phyloP scores from a whole-genome alignment of 92 coral and sea anemone species.

The Zoanthus sansibaricus region DNA sequence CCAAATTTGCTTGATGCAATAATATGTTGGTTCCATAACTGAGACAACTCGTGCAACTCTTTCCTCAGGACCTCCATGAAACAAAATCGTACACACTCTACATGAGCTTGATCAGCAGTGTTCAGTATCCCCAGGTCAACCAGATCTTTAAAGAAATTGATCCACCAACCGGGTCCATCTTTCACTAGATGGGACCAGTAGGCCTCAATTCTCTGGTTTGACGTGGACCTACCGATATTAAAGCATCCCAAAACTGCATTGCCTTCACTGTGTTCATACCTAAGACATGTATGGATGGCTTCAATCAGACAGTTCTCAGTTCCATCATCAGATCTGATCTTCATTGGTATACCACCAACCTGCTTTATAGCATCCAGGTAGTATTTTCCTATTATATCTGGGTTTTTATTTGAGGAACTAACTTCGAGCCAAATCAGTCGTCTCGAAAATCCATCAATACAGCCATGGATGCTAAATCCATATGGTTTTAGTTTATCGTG shows the following conservation, averaged over 20 bases:
- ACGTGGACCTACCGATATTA: slow-evolving; percentile 51
- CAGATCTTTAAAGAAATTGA: slow-evolving; percentile 63
- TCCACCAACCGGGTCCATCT: slow-evolving; percentile 67
- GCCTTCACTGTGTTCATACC: slow-evolving; percentile 56
- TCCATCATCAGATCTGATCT: slow-evolving; percentile 65
- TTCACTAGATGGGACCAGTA: slow-evolving; percentile 54
- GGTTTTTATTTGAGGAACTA: slow-evolving; percentile 16
- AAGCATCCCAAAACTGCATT: slow-evolving; percentile 55
- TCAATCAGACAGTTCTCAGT: slow-evolving; percentile 59
- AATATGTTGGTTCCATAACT: slow-evolving; percentile 57
- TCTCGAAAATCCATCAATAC: slow-evolving; percentile 36
- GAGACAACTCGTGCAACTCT: slow-evolving; percentile 56
- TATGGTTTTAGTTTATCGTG: slow-evolving; percentile 45
- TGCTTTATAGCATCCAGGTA: slow-evolving; percentile 29
- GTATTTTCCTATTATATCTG: slow-evolving; percentile 6
- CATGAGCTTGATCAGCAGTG: slow-evolving; percentile 34
- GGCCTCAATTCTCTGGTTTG: slow-evolving; percentile 51
- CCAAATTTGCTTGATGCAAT: slow-evolving; percentile 60
- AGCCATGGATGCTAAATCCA: slow-evolving; percentile 50
- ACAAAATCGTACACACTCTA: slow-evolving; percentile 57
- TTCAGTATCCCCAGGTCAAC: slow-evolving; percentile 41
- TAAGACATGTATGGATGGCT: slow-evolving; percentile 60
- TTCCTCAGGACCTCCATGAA: slow-evolving; percentile 53
- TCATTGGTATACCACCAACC: slow-evolving; percentile 58
- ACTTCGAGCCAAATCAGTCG: slow-evolving; percentile 27